These are phyloP conservation scores for Rhinogobius similis DNA, from an alignment of 2,113 vertebrate genomes.

Conservation along the genomic window DNA sequence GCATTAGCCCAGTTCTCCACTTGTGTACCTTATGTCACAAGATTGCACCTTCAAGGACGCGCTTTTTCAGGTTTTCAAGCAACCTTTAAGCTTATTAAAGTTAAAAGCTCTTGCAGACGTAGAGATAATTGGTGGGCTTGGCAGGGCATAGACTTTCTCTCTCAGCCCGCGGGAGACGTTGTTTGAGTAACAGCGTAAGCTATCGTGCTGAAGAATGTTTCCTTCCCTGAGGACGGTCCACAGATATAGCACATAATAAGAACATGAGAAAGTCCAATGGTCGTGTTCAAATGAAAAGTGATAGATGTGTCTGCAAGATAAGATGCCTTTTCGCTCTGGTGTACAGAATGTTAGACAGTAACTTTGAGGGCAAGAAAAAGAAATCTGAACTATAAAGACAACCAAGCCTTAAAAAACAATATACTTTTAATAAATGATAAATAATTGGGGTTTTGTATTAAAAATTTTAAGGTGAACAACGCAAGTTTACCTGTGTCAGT, in stretches of 20 bases:
- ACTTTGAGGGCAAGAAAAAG: background rate
- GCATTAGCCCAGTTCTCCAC: background rate
- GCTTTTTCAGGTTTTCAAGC: background rate
- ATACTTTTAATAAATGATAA: no score
- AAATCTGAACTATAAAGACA: no score
- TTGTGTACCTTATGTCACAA: background rate
- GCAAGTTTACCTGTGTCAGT: background rate
- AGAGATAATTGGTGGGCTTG: conserved; percentile 5
- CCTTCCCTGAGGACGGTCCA: background rate
- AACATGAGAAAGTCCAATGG: background rate
- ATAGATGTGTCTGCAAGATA: background rate
- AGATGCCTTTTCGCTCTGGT: background rate
- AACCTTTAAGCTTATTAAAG: conserved; percentile 6
- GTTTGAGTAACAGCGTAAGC: background rate
- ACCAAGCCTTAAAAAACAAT: no score
- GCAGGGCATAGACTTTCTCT: background rate
- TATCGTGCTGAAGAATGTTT: background rate
- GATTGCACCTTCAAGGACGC: conserved; percentile 1
- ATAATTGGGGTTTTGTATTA: no score
- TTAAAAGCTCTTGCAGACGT: background rate
- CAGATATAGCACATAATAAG: background rate
- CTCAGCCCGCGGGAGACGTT: background rate
- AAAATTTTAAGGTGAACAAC: background rate
- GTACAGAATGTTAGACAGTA: background rate
- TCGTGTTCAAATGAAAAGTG: background rate